phyloP scores from a whole-genome alignment of 2,113 vertebrate species.

The Neodontobutis hainanensis region DNA sequence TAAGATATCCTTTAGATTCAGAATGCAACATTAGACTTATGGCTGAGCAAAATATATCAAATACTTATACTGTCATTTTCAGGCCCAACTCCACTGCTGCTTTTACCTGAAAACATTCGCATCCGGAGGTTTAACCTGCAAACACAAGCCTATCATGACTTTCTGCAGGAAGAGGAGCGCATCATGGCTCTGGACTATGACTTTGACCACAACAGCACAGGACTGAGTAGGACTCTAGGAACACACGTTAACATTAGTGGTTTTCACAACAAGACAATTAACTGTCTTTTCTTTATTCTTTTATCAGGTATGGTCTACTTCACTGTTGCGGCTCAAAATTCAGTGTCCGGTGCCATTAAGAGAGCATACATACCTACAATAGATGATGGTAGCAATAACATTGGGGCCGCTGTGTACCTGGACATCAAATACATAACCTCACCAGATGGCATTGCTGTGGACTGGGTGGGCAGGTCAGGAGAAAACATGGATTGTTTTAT shows the following conservation, averaged over 20 bases:
- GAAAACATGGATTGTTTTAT: neutral
- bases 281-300: neutral
- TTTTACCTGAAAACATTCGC: slow-evolving; percentile 88
- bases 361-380: slow-evolving; percentile 88
- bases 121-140: slow-evolving; percentile 90
- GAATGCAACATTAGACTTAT: neutral
- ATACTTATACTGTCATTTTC: slow-evolving; percentile 6
- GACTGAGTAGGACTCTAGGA: slow-evolving; percentile 80
- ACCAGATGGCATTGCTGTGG: slow-evolving; percentile 91
- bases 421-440: slow-evolving; percentile 86
- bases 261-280: neutral
- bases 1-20: slow-evolving; percentile 58
- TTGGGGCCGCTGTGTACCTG: slow-evolving; percentile 81
- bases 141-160: slow-evolving; percentile 86
- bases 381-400: slow-evolving; percentile 88
- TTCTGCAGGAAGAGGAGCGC: slow-evolving; percentile 85
- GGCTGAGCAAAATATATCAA: neutral
- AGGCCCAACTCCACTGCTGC: slow-evolving; percentile 86
- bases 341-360: slow-evolving; percentile 86
- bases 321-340: slow-evolving; percentile 82
- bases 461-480: slow-evolving; percentile 91
- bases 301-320: slow-evolving; percentile 88
- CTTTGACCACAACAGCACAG: slow-evolving; percentile 89
- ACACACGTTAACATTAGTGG: neutral
- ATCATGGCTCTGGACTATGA: slow-evolving; percentile 91